Conservation (phyloP, 2,888 invertebrate genomes). For the Calliphora vomitoria region DNA sequence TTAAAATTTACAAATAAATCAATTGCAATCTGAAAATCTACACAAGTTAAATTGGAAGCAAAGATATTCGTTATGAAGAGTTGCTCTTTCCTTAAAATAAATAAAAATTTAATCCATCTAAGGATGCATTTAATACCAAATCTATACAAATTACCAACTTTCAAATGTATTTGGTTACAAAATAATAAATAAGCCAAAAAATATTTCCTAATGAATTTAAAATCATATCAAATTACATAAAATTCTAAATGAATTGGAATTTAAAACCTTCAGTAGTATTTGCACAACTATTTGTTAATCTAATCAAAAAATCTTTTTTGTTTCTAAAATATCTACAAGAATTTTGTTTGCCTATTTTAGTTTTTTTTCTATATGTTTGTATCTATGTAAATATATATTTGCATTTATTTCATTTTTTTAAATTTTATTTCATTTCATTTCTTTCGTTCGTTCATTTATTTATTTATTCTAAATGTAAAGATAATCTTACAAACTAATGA, state of each 20-base stretch:
- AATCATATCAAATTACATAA: not conserved
- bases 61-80: not conserved
- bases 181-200: too few species aligned
- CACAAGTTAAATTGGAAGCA: not conserved
- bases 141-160: not conserved
- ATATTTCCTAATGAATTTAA: too few species aligned
- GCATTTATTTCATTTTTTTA: constrained; percentile 1
- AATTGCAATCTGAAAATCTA: not conserved
- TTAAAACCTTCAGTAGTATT: not conserved
- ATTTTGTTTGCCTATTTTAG: not conserved
- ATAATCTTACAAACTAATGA: constrained; percentile 55
- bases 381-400: constrained; percentile 26
- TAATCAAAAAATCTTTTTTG: not conserved
- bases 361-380: not conserved
- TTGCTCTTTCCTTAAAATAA: not conserved
- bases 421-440: constrained; percentile 20
- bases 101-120: too few species aligned
- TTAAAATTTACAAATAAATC: not conserved
- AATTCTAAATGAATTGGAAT: not conserved
- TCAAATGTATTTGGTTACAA: not conserved
- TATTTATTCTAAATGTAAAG: constrained; percentile 42
- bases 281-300: not conserved
- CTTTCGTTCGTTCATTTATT: constrained; percentile 14
- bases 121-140: not conserved
- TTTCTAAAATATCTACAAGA: not conserved